phyloP scores from a whole-genome alignment of 2,113 vertebrate genomes.

The Proterorhinus semilunaris region DNA sequence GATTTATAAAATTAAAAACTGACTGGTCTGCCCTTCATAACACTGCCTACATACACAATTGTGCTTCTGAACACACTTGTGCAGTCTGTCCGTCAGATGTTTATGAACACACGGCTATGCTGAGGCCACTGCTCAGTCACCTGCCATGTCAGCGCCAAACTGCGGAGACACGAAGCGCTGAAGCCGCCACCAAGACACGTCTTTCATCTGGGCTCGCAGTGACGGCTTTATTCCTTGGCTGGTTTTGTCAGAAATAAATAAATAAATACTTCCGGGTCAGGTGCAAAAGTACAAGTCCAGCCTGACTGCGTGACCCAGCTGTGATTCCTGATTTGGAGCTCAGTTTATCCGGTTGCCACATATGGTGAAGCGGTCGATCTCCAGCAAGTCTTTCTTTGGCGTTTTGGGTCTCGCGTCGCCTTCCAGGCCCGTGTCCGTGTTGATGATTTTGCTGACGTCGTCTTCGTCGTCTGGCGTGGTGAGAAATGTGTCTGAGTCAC shows the following conservation, averaged over 20 bases:
- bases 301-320: conserved; percentile 51
- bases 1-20: conserved; percentile 44
- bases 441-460: conserved; percentile 81
- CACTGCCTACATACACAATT: conserved; percentile 35
- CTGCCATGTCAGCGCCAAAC: conserved; percentile 3
- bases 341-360: conserved; percentile 98
- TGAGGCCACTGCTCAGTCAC: conserved; percentile 12
- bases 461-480: conserved; percentile 91
- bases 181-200: conserved; percentile 18
- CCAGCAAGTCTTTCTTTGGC: conserved; percentile 92
- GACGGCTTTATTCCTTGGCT: conserved; percentile 64
- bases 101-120: conserved; percentile 1
- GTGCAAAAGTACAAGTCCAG: conserved; percentile 36
- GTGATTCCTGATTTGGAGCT: conserved; percentile 63
- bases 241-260: conserved; percentile 71
- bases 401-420: conserved; percentile 83
- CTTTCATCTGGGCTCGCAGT: conserved; percentile 20
- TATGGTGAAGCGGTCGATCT: conserved; percentile 98
- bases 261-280: conserved; percentile 71
- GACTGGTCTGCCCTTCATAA: conserved; percentile 45
- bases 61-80: conserved; percentile 57
- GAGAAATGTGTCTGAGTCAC: conserved; percentile 89
- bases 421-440: conserved; percentile 67
- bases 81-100: conserved; percentile 40
- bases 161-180: conserved; percentile 9